Conservation (phyloP, 2,888 invertebrate genomes). For the Ormyrus thymus region DNA sequence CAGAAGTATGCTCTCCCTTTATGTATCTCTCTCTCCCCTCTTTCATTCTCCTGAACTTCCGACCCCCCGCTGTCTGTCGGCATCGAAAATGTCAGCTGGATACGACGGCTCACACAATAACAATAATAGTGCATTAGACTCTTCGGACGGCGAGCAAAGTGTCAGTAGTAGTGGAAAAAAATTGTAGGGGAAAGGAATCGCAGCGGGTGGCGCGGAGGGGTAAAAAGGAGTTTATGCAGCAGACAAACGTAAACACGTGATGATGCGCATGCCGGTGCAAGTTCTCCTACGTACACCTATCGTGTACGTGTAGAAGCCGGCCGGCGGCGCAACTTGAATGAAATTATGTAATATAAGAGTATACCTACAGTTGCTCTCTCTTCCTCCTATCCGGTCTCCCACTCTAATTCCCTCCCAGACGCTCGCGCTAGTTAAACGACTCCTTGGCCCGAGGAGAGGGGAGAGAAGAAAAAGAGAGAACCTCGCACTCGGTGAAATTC, state of each 20-base stretch:
- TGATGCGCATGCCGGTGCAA: not conserved
- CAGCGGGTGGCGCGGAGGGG: too few species aligned
- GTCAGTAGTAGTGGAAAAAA: too few species aligned
- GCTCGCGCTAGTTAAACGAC: constrained; percentile 2
- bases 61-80: too few species aligned
- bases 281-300: not conserved
- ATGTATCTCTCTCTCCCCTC: too few species aligned
- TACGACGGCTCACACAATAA: too few species aligned
- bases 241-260: constrained; percentile 40
- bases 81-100: too few species aligned
- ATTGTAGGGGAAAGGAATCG: too few species aligned
- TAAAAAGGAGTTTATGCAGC: constrained; percentile 20
- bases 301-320: not conserved
- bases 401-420: not conserved
- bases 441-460: constrained; percentile 12
- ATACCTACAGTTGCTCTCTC: not conserved
- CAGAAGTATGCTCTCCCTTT: too few species aligned
- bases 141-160: too few species aligned
- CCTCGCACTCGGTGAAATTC: constrained; percentile 48
- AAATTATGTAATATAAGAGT: constrained; percentile 61
- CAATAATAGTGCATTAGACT: too few species aligned
- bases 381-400: not conserved
- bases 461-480: constrained; percentile 10
- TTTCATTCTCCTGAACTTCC: too few species aligned
- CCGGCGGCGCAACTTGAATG: constrained; percentile 55